phyloP scores from a whole-genome alignment of 2,888 invertebrate genomes.

The Drosophila diplacantha region DNA sequence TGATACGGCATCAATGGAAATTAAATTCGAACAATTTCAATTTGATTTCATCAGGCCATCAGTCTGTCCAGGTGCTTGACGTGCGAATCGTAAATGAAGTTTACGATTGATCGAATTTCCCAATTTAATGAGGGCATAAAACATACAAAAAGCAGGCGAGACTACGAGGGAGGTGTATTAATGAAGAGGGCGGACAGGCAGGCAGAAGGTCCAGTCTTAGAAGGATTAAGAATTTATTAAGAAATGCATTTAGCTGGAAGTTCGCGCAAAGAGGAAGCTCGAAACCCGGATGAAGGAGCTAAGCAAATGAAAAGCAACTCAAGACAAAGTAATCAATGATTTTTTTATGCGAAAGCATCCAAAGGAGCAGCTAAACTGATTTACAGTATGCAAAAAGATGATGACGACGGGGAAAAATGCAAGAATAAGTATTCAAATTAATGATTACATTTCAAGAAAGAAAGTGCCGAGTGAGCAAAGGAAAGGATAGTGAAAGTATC shows the following conservation, averaged over 20 bases:
- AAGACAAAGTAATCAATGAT: conserved; percentile 52
- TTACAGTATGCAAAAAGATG: conserved; percentile 23
- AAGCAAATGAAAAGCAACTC: conserved; percentile 52
- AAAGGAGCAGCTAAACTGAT: conserved; percentile 40
- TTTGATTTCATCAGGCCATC: conserved; percentile 27
- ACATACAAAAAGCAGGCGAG: conserved; percentile 9
- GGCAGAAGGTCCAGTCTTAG: conserved; percentile 15
- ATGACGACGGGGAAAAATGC: conserved; percentile 4
- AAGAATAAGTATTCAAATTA: conserved; percentile 16
- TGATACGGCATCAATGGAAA: conserved; percentile 16
- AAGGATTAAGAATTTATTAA: conserved; percentile 46
- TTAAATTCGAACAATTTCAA: conserved; percentile 46
- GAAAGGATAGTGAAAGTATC: conserved; percentile 3
- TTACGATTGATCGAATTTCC: conserved; percentile 48
- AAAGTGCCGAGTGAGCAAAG: not conserved
- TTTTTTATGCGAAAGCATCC: conserved; percentile 23
- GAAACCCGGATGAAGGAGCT: conserved; percentile 22
- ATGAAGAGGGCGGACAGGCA: conserved; percentile 17
- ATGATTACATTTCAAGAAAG: conserved; percentile 19
- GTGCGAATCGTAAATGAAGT: conserved; percentile 51
- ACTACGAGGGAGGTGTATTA: conserved; percentile 2
- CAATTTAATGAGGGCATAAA: conserved; percentile 41
- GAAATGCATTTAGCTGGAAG: conserved; percentile 41
- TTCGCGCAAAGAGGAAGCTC: not conserved
- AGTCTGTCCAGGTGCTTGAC: conserved; percentile 12